These are phyloP conservation scores for Neomonachus schauinslandi DNA, from an alignment of 2,113 vertebrate genomes.

Conservation along the genomic window DNA sequence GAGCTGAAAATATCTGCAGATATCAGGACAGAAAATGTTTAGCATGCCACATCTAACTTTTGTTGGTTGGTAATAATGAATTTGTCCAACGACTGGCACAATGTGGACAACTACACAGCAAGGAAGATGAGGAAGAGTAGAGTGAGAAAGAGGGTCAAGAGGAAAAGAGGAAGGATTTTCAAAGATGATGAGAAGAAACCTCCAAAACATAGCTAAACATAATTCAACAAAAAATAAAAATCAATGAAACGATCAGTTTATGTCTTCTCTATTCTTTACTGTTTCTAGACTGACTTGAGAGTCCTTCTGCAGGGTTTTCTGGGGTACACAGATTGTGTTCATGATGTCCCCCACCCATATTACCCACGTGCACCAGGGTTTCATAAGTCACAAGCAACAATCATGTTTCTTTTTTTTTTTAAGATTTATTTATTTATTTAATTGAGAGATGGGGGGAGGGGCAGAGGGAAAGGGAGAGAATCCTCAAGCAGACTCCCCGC, in stretches of 20 bases:
- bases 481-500: too few species aligned
- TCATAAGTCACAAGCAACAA: neutral
- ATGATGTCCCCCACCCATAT: neutral
- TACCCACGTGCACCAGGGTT: accelerated
- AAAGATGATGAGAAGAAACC: neutral
- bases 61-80: neutral
- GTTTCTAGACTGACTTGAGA: neutral
- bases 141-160: neutral
- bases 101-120: neutral
- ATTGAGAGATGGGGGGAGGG: too few species aligned
- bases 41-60: neutral
- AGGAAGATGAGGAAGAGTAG: neutral
- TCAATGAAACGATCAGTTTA: neutral
- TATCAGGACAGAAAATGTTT: neutral
- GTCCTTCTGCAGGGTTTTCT: neutral
- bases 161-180: neutral
- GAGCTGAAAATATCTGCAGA: neutral
- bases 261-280: neutral
- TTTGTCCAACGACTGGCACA: neutral
- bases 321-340: neutral
- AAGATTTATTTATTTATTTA: too few species aligned
- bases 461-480: too few species aligned
- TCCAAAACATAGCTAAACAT: neutral
- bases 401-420: neutral
- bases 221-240: neutral